phyloP scores from a whole-genome alignment of 2,797 vertebrate genomes.

The Acanthurus lineatus region DNA sequence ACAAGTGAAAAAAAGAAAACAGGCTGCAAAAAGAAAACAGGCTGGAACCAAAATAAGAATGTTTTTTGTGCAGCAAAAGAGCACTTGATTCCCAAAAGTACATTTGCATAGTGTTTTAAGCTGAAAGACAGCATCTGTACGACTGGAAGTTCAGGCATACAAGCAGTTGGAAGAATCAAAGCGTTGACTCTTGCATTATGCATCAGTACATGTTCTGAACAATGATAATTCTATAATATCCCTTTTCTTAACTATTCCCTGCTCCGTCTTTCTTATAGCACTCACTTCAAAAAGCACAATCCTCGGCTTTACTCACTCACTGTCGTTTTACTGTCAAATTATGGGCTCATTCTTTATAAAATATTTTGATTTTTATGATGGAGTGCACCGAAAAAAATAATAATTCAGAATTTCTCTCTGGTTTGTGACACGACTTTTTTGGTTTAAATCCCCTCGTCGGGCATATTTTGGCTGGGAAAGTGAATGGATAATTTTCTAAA shows the following conservation, averaged over 20 bases:
- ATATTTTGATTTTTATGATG: conserved; percentile 37
- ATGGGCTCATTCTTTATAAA: conserved; percentile 8
- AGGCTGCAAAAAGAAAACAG: conserved; percentile 3
- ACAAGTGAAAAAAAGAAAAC: conserved; percentile 38
- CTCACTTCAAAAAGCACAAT: conserved; percentile 37
- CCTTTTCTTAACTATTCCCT: conserved; percentile 56
- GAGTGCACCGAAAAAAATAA: conserved; percentile 11
- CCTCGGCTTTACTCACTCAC: conserved; percentile 23
- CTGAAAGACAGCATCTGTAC: conserved; percentile 57
- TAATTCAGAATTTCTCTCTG: conserved; percentile 24
- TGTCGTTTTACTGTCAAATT: conserved; percentile 43
- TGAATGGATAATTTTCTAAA: conserved; percentile 46
- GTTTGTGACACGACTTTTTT: conserved; percentile 25
- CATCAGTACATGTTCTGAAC: conserved; percentile 63
- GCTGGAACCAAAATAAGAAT: conserved; percentile 56
- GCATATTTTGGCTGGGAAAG: conserved; percentile 25
- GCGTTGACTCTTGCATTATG: conserved; percentile 66
- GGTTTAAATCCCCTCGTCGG: conserved; percentile 8
- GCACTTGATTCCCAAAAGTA: conserved; percentile 59
- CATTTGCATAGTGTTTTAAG: conserved; percentile 74
- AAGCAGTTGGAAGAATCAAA: conserved; percentile 70
- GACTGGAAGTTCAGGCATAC: conserved; percentile 59
- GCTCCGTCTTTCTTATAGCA: conserved; percentile 39
- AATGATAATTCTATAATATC: conserved; percentile 70
- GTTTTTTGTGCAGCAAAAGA: conserved; percentile 62